Percentiles rank a stretch among this genome's conserved stretches.
Evolutionary conservation across 1,140 invertebrate species (phyloP).

Genomic region (Scaptomyza montana): DNA sequence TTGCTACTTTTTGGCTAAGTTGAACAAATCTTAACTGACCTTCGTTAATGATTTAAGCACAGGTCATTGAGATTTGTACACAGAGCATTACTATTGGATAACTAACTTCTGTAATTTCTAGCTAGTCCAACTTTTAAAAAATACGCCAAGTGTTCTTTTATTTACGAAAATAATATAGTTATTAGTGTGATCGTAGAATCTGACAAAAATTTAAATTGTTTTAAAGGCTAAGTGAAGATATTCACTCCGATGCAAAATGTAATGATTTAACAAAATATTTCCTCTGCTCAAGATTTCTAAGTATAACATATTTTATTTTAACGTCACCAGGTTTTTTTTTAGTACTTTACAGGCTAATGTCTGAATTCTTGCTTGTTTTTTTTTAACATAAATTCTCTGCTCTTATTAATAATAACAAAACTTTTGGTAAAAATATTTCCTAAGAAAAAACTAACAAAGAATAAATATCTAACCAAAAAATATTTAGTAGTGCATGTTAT

Average conservation of each 20-base stretch:
- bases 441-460: slow-evolving; percentile 5
- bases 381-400: not conserved
- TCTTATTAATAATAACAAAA: not conserved
- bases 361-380: not conserved
- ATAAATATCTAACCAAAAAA: slow-evolving; percentile 29
- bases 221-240: no score
- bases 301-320: not conserved
- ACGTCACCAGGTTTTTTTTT: not conserved
- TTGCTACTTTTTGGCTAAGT: slow-evolving; percentile 46
- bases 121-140: not conserved
- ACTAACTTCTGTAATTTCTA: not conserved
- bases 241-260: no score
- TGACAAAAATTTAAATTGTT: no score
- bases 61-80: not conserved
- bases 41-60: slow-evolving; percentile 11
- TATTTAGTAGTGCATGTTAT: slow-evolving; percentile 46
- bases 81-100: not conserved
- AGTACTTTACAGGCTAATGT: not conserved
- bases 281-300: slow-evolving; percentile 13
- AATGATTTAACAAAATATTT: not conserved
- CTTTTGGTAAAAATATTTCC: slow-evolving; percentile 22
- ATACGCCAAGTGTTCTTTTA: not conserved
- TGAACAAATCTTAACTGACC: slow-evolving; percentile 24
- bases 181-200: not conserved
- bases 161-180: not conserved